phyloP scores from a whole-genome alignment of 2,113 vertebrate species.

The Pongo pygmaeus region DNA sequence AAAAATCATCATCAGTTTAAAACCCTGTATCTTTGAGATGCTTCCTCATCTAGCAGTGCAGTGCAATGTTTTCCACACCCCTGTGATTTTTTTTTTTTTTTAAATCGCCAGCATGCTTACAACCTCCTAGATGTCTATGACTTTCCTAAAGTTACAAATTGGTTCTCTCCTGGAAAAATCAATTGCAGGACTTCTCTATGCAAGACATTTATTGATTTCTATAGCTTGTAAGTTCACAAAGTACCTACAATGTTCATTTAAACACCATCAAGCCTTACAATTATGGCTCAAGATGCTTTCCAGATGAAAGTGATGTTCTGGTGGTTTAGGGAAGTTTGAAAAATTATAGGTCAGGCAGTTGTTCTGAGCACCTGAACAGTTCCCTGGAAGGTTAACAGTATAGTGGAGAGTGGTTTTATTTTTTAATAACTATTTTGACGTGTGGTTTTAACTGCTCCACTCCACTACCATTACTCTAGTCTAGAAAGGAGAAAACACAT shows the following conservation, averaged over 20 bases:
- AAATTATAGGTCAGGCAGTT: constrained; percentile 19
- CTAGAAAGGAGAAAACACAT: neutral
- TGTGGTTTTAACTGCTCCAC: neutral
- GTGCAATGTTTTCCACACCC: neutral
- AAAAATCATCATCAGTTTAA: neutral
- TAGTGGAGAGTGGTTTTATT: neutral
- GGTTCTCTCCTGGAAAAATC: constrained; percentile 66
- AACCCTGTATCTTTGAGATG: neutral
- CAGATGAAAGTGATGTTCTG: constrained; percentile 29
- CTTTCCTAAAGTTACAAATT: constrained; percentile 61
- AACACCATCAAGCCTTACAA: constrained; percentile 11
- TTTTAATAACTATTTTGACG: constrained; percentile 34
- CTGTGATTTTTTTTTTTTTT: neutral
- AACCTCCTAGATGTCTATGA: constrained; percentile 3
- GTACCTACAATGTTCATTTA: constrained; percentile 56
- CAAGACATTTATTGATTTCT: constrained; percentile 66
- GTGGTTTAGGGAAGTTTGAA: neutral
- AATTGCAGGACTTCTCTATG: constrained; percentile 61
- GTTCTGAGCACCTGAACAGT: neutral
- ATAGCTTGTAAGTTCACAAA: constrained; percentile 51
- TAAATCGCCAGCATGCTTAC: neutral
- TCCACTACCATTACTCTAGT: neutral
- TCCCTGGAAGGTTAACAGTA: neutral
- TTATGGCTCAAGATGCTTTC: constrained; percentile 27
- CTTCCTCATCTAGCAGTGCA: neutral